Evolutionary conservation across 2,888 invertebrate genomes (phyloP), one percentile per base, ranked within the genome.

Genomic region (Microplitis manilae): DNA sequence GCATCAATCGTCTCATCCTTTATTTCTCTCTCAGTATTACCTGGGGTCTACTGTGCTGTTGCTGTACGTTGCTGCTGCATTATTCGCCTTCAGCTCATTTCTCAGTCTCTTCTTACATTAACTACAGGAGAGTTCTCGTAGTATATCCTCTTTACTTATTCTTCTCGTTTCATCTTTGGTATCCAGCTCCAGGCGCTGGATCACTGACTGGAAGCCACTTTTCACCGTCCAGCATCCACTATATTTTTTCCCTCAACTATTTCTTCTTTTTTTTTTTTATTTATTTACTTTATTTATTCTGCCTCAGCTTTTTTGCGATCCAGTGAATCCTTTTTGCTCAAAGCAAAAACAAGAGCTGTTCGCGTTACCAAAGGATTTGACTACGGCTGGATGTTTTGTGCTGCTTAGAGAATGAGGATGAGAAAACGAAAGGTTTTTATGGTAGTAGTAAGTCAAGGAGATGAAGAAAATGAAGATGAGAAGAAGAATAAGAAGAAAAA

Each of bases 191-290:
- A 68, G 72, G 68, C 68, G 38, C 6, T 30, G 41, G 65, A 73
- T 65, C 65, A 72, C 61, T 69, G 72, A 68, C 72, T 72, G 73
- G 69, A 73, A 77, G 69, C 73, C 59, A 61, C 68, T 67, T 73
- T 50, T 59, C 17, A 20, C 6, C 61, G 41, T 60, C 67, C 70
- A 50, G 50, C 62, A 40, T 41, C 30, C 7, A 40, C 15, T 7
- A 38, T 30, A 39, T 67, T 41, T 70, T 59, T 70, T 60, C 59
- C 70, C 13, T 50, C 7, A 17, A 65, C 9, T 30, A 30, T 65
- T 65, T 65, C 15, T 74, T 60, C 40, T 17, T 1, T 60, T 20
- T 17, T 17, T 39, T 69, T 13, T 1, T 50, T 15, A 60, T 68
- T 61, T 38, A 13, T 64, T 68, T 68, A 4, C 62, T 40, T 59